These are phyloP conservation scores for Pteromalus puparum DNA, from an alignment of 1,140 invertebrate species.

Conservation along the genomic window DNA sequence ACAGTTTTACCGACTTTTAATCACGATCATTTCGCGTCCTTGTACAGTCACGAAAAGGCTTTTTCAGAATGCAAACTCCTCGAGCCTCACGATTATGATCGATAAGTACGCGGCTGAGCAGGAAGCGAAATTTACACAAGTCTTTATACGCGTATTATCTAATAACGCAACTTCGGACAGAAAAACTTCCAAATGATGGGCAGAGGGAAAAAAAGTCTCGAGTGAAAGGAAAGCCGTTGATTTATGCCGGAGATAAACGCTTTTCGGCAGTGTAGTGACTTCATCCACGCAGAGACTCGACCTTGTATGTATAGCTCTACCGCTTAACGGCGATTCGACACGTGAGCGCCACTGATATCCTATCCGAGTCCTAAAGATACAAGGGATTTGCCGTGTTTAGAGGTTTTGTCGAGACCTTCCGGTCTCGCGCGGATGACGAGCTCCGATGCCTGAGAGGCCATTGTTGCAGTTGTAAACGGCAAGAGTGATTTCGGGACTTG, in stretches of 20 bases:
- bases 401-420: conserved; percentile 53
- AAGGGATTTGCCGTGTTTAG: neutral
- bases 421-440: conserved; percentile 39
- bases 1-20: neutral
- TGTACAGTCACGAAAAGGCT: neutral
- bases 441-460: neutral
- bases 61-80: neutral
- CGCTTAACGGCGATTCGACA: neutral
- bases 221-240: neutral
- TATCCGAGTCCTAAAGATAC: neutral
- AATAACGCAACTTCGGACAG: neutral
- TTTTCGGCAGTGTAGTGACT: neutral
- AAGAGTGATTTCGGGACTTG: neutral
- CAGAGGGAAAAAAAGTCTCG: neutral
- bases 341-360: conserved; percentile 18
- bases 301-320: neutral
- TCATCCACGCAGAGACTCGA: neutral
- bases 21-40: neutral
- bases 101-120: neutral
- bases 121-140: neutral
- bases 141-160: neutral
- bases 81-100: neutral
- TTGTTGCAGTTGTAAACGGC: neutral
- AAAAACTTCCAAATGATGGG: neutral
- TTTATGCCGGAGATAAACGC: conserved; percentile 21